phyloP scores from a whole-genome alignment of 2,888 invertebrate species.

The Leptopterna dolabrata region DNA sequence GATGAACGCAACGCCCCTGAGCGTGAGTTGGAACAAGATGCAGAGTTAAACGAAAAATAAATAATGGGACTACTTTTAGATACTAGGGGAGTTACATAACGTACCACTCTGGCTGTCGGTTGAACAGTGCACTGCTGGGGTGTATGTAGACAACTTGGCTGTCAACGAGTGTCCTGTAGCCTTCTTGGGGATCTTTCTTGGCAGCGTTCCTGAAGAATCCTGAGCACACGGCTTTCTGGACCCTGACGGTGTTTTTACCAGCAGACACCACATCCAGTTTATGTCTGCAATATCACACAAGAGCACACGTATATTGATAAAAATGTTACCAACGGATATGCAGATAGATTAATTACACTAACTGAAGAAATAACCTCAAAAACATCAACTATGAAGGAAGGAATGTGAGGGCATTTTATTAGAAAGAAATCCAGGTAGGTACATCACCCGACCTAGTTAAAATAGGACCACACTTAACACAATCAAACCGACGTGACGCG shows the following conservation, averaged over 20 bases:
- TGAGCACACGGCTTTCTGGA: conserved; percentile 98
- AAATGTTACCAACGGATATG: neutral
- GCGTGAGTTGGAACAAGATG: too few relatives aligned
- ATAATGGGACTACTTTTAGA: too few relatives aligned
- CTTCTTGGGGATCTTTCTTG: conserved; percentile 99
- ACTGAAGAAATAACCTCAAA: too few relatives aligned
- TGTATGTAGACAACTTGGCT: conserved; percentile 99
- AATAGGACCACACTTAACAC: too few relatives aligned
- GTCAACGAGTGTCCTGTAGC: conserved; percentile 96
- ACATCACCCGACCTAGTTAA: too few relatives aligned
- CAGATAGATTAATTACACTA: neutral
- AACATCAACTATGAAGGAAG: too few relatives aligned
- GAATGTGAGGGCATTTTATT: too few relatives aligned
- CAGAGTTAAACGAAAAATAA: too few relatives aligned
- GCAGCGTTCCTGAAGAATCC: conserved; percentile 99
- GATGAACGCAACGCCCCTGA: too few relatives aligned
- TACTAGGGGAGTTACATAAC: conserved; percentile 64
- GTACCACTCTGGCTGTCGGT: conserved; percentile 96
- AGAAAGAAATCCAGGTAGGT: too few relatives aligned
- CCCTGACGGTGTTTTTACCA: conserved; percentile 92
- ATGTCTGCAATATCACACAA: conserved; percentile 72
- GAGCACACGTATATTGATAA: neutral
- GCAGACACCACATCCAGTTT: conserved; percentile 97
- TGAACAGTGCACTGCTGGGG: conserved; percentile 97
- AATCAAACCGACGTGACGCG: too few relatives aligned